Conservation (phyloP, 2,888 invertebrate genomes). For the Pyrrhia umbra region DNA sequence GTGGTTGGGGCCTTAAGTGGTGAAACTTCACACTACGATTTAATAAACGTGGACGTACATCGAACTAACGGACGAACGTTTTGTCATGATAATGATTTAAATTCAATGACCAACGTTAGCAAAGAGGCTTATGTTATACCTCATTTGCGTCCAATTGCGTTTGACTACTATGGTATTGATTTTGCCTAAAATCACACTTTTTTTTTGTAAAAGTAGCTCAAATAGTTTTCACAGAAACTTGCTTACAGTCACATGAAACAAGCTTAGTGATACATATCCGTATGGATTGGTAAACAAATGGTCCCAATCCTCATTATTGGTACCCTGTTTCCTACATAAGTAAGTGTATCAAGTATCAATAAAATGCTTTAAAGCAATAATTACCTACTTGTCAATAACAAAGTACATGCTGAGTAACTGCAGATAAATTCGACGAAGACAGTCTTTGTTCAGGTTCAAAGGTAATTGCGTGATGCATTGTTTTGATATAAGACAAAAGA, state of each 20-base stretch:
- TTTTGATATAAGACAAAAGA: slow-evolving; percentile 39
- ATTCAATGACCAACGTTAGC: slow-evolving; percentile 30
- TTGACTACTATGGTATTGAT: neutral
- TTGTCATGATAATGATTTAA: slow-evolving; percentile 48
- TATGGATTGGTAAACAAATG: too few species aligned
- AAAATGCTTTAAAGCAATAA: slow-evolving; percentile 26
- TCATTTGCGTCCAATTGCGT: too few species aligned
- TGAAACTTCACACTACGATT: slow-evolving; percentile 75
- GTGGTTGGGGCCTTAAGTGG: slow-evolving; percentile 70
- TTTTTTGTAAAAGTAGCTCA: too few species aligned
- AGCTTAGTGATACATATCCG: too few species aligned
- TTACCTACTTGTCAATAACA: slow-evolving; percentile 32
- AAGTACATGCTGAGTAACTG: slow-evolving; percentile 19
- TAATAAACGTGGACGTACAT: slow-evolving; percentile 63
- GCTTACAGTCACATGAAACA: too few species aligned
- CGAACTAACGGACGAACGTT: slow-evolving; percentile 37
- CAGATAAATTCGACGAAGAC: slow-evolving; percentile 30
- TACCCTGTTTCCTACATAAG: too few species aligned
- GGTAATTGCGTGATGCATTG: slow-evolving; percentile 43
- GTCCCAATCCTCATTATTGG: too few species aligned
- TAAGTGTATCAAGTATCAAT: neutral
- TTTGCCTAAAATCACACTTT: too few species aligned
- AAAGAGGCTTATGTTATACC: neutral
- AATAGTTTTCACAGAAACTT: too few species aligned
- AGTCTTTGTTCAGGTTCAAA: slow-evolving; percentile 33